These are phyloP conservation scores for Loxodonta africana DNA, from an alignment of 2,113 vertebrate species.

Conservation along the genomic window DNA sequence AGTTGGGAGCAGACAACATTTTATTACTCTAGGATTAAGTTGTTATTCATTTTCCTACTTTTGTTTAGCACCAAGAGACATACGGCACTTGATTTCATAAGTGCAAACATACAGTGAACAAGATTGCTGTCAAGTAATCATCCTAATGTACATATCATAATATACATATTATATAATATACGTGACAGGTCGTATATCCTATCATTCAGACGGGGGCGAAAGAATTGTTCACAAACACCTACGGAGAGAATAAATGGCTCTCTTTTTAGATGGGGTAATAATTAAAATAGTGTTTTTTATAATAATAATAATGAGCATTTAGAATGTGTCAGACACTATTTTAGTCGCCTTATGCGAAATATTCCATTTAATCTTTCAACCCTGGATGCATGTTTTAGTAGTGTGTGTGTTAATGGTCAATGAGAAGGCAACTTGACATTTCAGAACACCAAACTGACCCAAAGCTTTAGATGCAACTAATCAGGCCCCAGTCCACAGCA, in stretches of 20 bases:
- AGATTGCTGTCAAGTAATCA: neutral
- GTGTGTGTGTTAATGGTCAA: neutral
- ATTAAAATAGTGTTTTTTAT: neutral
- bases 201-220: neutral
- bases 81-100: neutral
- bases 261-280: neutral
- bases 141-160: neutral
- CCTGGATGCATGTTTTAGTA: neutral
- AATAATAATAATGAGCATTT: neutral
- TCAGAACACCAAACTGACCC: neutral
- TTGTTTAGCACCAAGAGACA: neutral
- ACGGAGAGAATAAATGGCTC: neutral
- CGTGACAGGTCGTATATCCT: neutral
- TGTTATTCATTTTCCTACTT: neutral
- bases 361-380: neutral
- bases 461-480: slow-evolving; percentile 13
- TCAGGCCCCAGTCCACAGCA: neutral
- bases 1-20: neutral
- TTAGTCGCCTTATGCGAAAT: neutral
- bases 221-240: neutral
- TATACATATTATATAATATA: too few relatives aligned
- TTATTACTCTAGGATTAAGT: neutral
- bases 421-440: slow-evolving; percentile 19
- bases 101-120: neutral
- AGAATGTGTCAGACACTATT: neutral